A percentile compares a stretch with the other conserved stretches of the same genome.
These are phyloP conservation scores for Mionectes olivaceus DNA, from an alignment of 2,797 vertebrate species.

Conservation along the genomic window DNA sequence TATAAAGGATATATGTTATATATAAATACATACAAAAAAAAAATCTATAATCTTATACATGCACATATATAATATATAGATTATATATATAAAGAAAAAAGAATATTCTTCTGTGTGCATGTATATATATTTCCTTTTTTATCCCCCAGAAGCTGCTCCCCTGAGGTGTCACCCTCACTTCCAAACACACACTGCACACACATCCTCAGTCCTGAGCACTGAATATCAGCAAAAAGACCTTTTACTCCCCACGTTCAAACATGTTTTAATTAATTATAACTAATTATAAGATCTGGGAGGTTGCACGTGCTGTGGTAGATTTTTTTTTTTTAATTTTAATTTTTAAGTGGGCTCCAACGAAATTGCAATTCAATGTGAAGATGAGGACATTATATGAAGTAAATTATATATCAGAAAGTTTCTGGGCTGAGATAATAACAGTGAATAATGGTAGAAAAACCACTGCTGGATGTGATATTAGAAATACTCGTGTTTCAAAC, in stretches of 20 bases:
- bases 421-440: not conserved
- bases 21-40: too few species aligned
- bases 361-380: not conserved
- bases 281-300: not conserved
- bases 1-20: not conserved
- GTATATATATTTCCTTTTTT: not conserved
- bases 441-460: not conserved
- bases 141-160: not conserved
- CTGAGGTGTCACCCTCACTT: not conserved
- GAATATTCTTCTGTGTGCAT: not conserved
- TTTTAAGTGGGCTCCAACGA: not conserved
- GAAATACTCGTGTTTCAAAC: not conserved
- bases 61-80: not conserved
- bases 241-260: not conserved
- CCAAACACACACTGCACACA: not conserved
- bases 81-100: not conserved
- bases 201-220: not conserved
- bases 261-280: not conserved
- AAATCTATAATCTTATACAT: too few species aligned
- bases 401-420: not conserved
- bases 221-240: rapidly evolving
- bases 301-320: not conserved
- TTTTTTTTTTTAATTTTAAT: not conserved
- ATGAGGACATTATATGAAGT: not conserved
- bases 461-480: not conserved